Percentiles rank a stretch among this genome's conserved stretches.
phyloP scores from a whole-genome alignment of 2,888 invertebrate species.

The Acheta domesticus region DNA sequence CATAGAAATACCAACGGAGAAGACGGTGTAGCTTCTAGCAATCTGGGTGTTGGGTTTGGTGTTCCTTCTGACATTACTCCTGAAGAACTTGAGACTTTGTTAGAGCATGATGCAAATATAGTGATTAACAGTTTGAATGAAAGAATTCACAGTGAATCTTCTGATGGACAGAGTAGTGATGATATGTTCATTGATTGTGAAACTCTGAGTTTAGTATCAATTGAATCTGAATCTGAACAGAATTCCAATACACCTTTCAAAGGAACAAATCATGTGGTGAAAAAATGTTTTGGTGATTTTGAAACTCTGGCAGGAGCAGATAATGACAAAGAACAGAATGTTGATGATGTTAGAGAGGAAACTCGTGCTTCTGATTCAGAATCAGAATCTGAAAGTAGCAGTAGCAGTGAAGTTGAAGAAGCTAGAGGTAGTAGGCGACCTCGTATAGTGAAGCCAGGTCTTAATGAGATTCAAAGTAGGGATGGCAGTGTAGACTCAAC shows the following conservation, averaged over 20 bases:
- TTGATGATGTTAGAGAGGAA: not conserved
- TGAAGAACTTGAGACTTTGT: constrained; percentile 50
- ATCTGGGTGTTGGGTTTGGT: constrained; percentile 18
- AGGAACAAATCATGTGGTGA: constrained; percentile 24
- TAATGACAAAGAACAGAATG: constrained; percentile 48
- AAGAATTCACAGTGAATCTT: constrained; percentile 41
- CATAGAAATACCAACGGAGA: not conserved
- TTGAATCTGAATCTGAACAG: constrained; percentile 66
- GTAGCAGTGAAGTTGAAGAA: constrained; percentile 31
- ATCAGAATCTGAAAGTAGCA: not conserved
- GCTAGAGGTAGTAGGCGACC: constrained; percentile 44
- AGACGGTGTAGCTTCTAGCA: not conserved
- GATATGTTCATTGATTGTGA: constrained; percentile 57
- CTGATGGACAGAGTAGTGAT: constrained; percentile 48
- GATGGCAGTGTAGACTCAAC: constrained; percentile 44
- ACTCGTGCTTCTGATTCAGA: not conserved
- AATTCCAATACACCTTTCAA: constrained; percentile 29
- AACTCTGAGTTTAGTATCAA: constrained; percentile 66
- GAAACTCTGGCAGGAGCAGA: not conserved
- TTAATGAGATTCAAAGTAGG: constrained; percentile 38
- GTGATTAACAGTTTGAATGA: constrained; percentile 55
- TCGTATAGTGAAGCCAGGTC: constrained; percentile 52
- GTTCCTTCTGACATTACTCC: constrained; percentile 37
- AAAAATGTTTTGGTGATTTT: not conserved
- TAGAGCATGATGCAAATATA: constrained; percentile 57